A percentile compares a stretch with the other conserved stretches of the same genome.
Conservation (phyloP, 2,888 invertebrate genomes). For the Corythucha ciliata region DNA sequence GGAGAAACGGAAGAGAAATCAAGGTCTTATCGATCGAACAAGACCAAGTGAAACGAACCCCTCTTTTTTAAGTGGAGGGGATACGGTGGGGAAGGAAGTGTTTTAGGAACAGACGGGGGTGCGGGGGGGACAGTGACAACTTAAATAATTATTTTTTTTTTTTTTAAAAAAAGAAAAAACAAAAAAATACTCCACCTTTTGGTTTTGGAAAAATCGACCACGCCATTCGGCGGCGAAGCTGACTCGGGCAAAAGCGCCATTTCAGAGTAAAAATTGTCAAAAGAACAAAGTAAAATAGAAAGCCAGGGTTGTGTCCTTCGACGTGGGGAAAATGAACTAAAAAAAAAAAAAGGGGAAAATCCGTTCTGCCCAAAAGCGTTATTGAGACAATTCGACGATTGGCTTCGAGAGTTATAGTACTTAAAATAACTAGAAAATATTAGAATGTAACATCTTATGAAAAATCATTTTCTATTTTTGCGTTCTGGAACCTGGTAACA, state of each 20-base stretch:
- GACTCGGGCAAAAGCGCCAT: conserved; percentile 34
- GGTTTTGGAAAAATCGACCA: conserved; percentile 29
- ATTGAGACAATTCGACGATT: conserved; percentile 21
- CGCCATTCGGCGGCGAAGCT: conserved; percentile 30
- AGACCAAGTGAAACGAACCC: too few species aligned
- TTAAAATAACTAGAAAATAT: too few species aligned
- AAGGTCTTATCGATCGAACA: background rate
- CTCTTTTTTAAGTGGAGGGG: too few species aligned
- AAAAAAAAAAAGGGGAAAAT: background rate
- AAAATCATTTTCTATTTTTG: conserved; percentile 26
- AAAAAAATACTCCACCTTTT: conserved; percentile 32
- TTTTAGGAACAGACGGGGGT: too few species aligned
- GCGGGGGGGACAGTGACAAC: too few species aligned
- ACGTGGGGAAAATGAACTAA: background rate
- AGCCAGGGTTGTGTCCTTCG: conserved; percentile 10
- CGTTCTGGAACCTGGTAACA: conserved; percentile 22
- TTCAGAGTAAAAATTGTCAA: too few species aligned
- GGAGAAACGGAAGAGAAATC: too few species aligned
- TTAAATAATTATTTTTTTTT: too few species aligned
- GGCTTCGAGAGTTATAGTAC: conserved; percentile 27
- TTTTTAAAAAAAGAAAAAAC: too few species aligned
- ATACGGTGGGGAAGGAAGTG: too few species aligned
- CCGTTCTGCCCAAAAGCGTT: background rate
- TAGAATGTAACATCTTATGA: conserved; percentile 20
- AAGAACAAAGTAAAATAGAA: background rate